These are phyloP conservation scores for Megathymus violae DNA, from an alignment of 1,140 invertebrate genomes.

Conservation along the genomic window DNA sequence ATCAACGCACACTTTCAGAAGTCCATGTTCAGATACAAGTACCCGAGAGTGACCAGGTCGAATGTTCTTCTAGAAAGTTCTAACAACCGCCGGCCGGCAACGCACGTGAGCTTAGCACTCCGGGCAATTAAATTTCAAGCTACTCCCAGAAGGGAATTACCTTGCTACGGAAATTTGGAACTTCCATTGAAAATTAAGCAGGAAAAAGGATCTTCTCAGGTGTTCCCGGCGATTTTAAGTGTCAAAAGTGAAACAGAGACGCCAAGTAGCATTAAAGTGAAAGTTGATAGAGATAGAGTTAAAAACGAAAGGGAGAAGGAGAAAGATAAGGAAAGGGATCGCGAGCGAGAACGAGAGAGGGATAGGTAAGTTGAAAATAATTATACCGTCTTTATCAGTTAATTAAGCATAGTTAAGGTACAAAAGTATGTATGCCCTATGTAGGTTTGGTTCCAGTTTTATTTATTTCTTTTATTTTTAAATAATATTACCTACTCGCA, in stretches of 20 bases:
- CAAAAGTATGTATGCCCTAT: too few species aligned
- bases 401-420: too few species aligned
- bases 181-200: slow-evolving; percentile 77
- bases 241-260: slow-evolving; percentile 55
- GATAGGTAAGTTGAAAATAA: slow-evolving; percentile 59
- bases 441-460: too few species aligned
- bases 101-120: slow-evolving; percentile 61
- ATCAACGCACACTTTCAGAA: slow-evolving; percentile 76
- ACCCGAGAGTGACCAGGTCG: slow-evolving; percentile 73
- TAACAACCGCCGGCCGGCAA: slow-evolving; percentile 54
- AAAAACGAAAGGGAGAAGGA: slow-evolving; percentile 65
- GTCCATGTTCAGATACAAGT: slow-evolving; percentile 75
- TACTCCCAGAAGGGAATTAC: slow-evolving; percentile 70
- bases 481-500: too few species aligned
- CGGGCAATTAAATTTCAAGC: slow-evolving; percentile 75
- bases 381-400: too few species aligned
- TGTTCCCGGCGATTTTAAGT: slow-evolving; percentile 58
- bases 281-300: slow-evolving; percentile 58
- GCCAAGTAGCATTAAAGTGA: slow-evolving; percentile 59
- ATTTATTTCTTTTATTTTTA: too few species aligned
- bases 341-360: slow-evolving; percentile 54
- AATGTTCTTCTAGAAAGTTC: slow-evolving; percentile 72
- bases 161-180: slow-evolving; percentile 80
- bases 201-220: slow-evolving; percentile 53
- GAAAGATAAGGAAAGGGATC: slow-evolving; percentile 44